These are phyloP conservation scores for Fundulus diaphanus DNA, from an alignment of 2,797 vertebrate genomes.

Conservation along the genomic window DNA sequence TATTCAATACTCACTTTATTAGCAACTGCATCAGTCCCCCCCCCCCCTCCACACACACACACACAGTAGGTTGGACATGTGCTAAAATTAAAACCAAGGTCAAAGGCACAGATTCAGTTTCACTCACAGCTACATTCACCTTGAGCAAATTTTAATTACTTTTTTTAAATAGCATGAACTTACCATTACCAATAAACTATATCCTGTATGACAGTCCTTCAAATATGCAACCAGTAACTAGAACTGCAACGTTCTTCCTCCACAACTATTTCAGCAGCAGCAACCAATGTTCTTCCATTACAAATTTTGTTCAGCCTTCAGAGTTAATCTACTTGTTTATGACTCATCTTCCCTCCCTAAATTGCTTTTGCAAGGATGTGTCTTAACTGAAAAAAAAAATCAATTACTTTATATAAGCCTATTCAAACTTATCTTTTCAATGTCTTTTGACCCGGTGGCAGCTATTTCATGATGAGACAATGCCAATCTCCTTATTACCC, in stretches of 20 bases:
- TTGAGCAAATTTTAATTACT: constrained; percentile 6
- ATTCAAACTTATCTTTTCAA: neutral
- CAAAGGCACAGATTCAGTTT: constrained; percentile 9
- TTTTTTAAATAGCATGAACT: constrained; percentile 5
- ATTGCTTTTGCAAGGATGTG: constrained; percentile 10
- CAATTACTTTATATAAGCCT: neutral
- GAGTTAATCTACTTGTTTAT: constrained; percentile 23
- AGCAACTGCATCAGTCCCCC: too few relatives aligned
- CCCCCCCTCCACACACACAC: too few relatives aligned
- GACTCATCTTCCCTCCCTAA: constrained; percentile 41
- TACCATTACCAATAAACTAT: neutral
- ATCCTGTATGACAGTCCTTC: neutral
- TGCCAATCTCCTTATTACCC: neutral
- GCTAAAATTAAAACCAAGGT: neutral
- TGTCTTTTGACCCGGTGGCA: constrained; percentile 13
- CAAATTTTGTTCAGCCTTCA: constrained; percentile 10
- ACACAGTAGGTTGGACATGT: too few relatives aligned
- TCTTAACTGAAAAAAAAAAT: constrained; percentile 3
- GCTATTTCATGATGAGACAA: neutral
- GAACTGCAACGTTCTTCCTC: constrained; percentile 17
- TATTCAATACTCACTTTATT: too few relatives aligned
- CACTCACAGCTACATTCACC: constrained; percentile 9
- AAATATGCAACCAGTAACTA: constrained; percentile 7
- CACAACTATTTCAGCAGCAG: constrained; percentile 23
- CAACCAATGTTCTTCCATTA: constrained; percentile 30